Conservation (phyloP, 2,797 vertebrate genomes). For the Eulemur rubriventer region DNA sequence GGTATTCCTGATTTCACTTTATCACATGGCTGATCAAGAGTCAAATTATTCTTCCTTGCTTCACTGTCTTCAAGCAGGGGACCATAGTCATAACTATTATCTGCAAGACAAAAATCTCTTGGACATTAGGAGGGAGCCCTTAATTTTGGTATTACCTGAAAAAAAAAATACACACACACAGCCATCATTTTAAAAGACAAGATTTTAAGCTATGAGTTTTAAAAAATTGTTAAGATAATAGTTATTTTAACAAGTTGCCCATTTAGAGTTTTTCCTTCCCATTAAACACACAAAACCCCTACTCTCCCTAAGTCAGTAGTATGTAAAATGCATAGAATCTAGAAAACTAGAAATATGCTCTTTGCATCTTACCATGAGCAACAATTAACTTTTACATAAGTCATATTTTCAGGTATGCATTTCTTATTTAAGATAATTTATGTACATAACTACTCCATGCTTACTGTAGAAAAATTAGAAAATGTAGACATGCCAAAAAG, state of each 20-base stretch:
- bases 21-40: conserved; percentile 89
- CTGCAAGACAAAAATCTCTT: conserved; percentile 84
- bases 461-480: conserved; percentile 38
- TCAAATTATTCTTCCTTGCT: conserved; percentile 84
- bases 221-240: conserved; percentile 42
- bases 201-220: conserved; percentile 18
- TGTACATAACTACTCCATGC: neutral
- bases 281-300: conserved; percentile 37
- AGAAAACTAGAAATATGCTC: conserved; percentile 31
- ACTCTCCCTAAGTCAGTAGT: neutral
- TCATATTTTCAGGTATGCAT: neutral
- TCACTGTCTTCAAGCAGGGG: conserved; percentile 82
- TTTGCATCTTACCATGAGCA: conserved; percentile 11
- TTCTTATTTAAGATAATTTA: conserved; percentile 51
- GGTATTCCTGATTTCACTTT: conserved; percentile 85
- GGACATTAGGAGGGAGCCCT: conserved; percentile 25
- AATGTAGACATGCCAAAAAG: conserved; percentile 7
- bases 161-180: conserved; percentile 50
- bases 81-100: conserved; percentile 85
- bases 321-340: conserved; percentile 30
- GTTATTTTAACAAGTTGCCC: conserved; percentile 32
- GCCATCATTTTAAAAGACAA: conserved; percentile 39
- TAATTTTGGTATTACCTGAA: conserved; percentile 17
- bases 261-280: conserved; percentile 9
- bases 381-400: conserved; percentile 41